Percentiles rank a stretch among this genome's conserved stretches.
Evolutionary conservation across 2,888 invertebrate species (phyloP).

Genomic region (Balanococcus diminutus): DNA sequence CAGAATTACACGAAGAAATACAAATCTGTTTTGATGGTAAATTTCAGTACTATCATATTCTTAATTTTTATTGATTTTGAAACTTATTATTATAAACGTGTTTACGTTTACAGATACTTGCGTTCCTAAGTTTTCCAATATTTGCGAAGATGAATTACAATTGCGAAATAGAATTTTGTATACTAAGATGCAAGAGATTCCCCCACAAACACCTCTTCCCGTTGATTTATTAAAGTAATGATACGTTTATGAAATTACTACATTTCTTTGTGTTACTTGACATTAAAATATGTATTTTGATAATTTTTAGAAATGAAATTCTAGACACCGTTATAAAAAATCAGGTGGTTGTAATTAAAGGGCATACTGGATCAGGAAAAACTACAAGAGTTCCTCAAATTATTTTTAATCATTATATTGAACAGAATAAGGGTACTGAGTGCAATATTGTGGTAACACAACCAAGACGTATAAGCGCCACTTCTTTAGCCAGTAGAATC

Average conservation of each 20-base stretch:
- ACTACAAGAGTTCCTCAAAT: slow-evolving; percentile 74
- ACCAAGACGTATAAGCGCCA: slow-evolving; percentile 73
- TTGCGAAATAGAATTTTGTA: slow-evolving; percentile 38
- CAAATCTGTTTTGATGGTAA: slow-evolving; percentile 33
- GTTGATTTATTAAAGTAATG: slow-evolving; percentile 62
- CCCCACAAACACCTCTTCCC: slow-evolving; percentile 60
- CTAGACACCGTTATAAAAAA: slow-evolving; percentile 64
- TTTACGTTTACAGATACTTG: slow-evolving; percentile 40
- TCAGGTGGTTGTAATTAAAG: slow-evolving; percentile 69
- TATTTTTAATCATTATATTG: slow-evolving; percentile 65
- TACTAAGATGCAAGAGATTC: slow-evolving; percentile 1
- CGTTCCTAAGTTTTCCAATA: not conserved
- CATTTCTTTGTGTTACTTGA: not conserved
- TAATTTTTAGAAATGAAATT: slow-evolving; percentile 65
- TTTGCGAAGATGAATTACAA: slow-evolving; percentile 43
- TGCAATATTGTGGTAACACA: slow-evolving; percentile 71
- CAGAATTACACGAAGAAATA: not conserved
- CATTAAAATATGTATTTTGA: too few relatives aligned
- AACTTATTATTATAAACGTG: not conserved
- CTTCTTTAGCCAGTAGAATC: slow-evolving; percentile 71
- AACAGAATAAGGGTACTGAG: slow-evolving; percentile 61
- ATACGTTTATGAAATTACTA: not conserved
- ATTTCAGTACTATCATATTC: not conserved
- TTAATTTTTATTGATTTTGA: not conserved
- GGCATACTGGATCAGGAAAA: slow-evolving; percentile 77